A percentile compares a stretch with the other conserved stretches of the same genome.
These are phyloP conservation scores for Protobothrops mucrosquamatus DNA, from an alignment of 2,113 vertebrate genomes.

Conservation along the genomic window DNA sequence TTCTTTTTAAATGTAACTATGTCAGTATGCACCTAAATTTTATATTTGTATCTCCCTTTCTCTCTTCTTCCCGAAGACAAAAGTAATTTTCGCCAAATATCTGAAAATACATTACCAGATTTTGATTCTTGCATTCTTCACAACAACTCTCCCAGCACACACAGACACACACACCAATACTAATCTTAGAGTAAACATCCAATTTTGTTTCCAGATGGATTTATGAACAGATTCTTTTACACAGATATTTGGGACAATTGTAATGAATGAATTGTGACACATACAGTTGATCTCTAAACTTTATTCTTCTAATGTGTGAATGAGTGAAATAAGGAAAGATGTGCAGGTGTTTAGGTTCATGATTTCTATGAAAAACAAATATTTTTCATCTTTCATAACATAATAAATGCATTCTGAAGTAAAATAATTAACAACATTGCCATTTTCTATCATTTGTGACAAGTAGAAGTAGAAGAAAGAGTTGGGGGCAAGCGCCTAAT, in stretches of 20 bases:
- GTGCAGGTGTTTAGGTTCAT: not conserved
- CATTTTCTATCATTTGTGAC: not conserved
- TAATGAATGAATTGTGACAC: not conserved
- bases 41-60: not conserved
- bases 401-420: not conserved
- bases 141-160: not conserved
- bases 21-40: not conserved
- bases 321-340: not conserved
- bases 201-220: not conserved
- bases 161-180: not conserved
- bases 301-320: not conserved
- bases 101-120: not conserved
- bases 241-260: not conserved
- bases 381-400: not conserved
- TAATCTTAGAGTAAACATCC: not conserved
- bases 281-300: not conserved
- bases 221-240: not conserved
- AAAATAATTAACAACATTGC: not conserved
- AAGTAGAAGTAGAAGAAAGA: not conserved
- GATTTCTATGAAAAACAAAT: not conserved
- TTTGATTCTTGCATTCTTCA: not conserved
- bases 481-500: not conserved
- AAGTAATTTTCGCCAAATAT: not conserved
- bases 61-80: not conserved
- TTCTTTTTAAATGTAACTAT: not conserved